A percentile compares a stretch with the other conserved stretches of the same genome.
These are phyloP conservation scores for Nyctalus aviator DNA, from an alignment of 2,797 vertebrate species.

Conservation along the genomic window DNA sequence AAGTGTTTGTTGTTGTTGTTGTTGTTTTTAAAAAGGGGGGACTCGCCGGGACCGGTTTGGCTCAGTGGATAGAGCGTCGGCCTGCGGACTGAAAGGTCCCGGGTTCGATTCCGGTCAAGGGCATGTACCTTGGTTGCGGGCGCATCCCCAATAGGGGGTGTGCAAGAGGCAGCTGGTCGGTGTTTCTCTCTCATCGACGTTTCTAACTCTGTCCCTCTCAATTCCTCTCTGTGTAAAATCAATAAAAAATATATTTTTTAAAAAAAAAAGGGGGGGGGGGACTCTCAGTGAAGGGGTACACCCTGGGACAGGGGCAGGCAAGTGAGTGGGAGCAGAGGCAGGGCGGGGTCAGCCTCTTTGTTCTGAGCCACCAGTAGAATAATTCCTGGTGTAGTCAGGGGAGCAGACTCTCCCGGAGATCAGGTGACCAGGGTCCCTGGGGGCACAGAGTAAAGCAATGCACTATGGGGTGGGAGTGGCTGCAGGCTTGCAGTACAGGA, in stretches of 20 bases:
- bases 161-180: too few relatives aligned
- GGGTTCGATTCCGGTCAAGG: too few relatives aligned
- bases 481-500: constrained; percentile 29
- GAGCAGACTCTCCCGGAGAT: constrained; percentile 73
- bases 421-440: constrained; percentile 75
- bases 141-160: too few relatives aligned
- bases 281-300: neutral
- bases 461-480: constrained; percentile 53
- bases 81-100: too few relatives aligned
- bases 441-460: constrained; percentile 57
- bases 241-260: too few relatives aligned
- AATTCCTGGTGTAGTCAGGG: constrained; percentile 59
- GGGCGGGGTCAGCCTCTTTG: constrained; percentile 67
- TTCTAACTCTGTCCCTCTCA: too few relatives aligned
- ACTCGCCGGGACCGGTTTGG: too few relatives aligned
- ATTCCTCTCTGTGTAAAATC: too few relatives aligned
- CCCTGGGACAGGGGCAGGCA: neutral
- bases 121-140: too few relatives aligned
- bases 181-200: too few relatives aligned
- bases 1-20: neutral
- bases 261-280: rapidly evolving
- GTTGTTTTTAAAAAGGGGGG: neutral
- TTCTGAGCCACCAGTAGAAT: constrained; percentile 52
- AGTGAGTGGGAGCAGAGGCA: neutral
- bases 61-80: too few relatives aligned